Conservation (phyloP, 30 jellyfish, hydroid and myxozoan species). For the Cassiopea andromeda region DNA sequence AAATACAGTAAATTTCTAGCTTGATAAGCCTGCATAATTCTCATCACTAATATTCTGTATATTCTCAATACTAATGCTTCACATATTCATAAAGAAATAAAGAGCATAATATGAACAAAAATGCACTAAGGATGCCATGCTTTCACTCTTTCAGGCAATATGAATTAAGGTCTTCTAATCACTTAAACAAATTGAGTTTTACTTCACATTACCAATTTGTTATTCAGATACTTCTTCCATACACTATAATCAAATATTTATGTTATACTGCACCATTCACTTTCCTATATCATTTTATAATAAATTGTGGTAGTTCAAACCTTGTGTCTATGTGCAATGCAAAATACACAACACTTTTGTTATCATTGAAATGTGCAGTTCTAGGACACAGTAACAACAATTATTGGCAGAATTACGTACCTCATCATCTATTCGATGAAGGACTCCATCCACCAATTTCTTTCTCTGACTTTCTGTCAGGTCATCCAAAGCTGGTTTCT, state of each 20-base stretch:
- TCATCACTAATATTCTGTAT: background rate
- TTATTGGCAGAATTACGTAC: background rate
- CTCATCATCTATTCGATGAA: background rate
- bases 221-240: background rate
- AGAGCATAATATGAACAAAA: background rate
- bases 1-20: background rate
- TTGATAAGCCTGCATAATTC: background rate
- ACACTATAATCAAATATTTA: too few species aligned
- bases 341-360: background rate
- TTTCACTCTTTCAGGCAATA: background rate
- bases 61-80: too few species aligned
- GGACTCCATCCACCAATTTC: constrained; percentile 2
- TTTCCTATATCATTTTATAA: background rate
- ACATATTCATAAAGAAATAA: background rate
- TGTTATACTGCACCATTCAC: background rate
- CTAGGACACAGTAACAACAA: background rate
- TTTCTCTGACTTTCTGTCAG: background rate
- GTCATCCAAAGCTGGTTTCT: constrained; percentile 4
- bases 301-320: background rate
- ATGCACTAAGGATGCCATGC: background rate
- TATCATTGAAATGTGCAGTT: background rate
- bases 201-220: background rate
- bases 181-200: background rate
- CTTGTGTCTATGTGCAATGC: background rate
- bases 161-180: background rate